Conservation (phyloP, 2,797 vertebrate genomes). For the Otolemur crassicaudatus region DNA sequence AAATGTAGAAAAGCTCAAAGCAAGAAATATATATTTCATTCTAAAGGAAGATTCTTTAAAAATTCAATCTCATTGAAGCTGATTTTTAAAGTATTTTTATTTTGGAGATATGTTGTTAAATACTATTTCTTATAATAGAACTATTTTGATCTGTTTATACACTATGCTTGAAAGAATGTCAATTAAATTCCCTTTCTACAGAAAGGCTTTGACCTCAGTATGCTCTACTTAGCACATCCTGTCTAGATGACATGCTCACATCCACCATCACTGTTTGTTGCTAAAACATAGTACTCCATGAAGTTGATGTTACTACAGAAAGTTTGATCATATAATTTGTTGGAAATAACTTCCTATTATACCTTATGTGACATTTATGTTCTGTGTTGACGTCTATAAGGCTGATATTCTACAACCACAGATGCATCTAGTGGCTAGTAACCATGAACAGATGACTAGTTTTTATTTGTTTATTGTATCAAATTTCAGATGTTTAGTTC, state of each 20-base stretch:
- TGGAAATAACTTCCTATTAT: slow-evolving; percentile 67
- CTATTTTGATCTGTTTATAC: slow-evolving; percentile 84
- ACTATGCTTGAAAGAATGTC: slow-evolving; percentile 81
- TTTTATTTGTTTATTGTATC: slow-evolving; percentile 71
- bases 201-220: slow-evolving; percentile 76
- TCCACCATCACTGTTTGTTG: slow-evolving; percentile 69
- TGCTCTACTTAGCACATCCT: slow-evolving; percentile 58
- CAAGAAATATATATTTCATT: slow-evolving; percentile 82
- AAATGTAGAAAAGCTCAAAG: slow-evolving; percentile 63
- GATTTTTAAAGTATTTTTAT: slow-evolving; percentile 85
- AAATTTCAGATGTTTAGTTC: slow-evolving; percentile 73
- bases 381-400: slow-evolving; percentile 66
- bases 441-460: slow-evolving; percentile 73
- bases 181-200: slow-evolving; percentile 71
- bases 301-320: slow-evolving; percentile 60
- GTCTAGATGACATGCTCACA: slow-evolving; percentile 66
- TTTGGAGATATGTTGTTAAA: slow-evolving; percentile 82
- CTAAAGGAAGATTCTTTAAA: slow-evolving; percentile 81
- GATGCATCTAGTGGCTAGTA: slow-evolving; percentile 57
- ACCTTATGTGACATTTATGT: slow-evolving; percentile 68
- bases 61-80: slow-evolving; percentile 79
- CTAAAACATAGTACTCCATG: slow-evolving; percentile 59
- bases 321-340: slow-evolving; percentile 71
- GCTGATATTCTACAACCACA: slow-evolving; percentile 67
- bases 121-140: slow-evolving; percentile 78